phyloP scores from a whole-genome alignment of 2,113 vertebrate genomes.

The Cavia porcellus region DNA sequence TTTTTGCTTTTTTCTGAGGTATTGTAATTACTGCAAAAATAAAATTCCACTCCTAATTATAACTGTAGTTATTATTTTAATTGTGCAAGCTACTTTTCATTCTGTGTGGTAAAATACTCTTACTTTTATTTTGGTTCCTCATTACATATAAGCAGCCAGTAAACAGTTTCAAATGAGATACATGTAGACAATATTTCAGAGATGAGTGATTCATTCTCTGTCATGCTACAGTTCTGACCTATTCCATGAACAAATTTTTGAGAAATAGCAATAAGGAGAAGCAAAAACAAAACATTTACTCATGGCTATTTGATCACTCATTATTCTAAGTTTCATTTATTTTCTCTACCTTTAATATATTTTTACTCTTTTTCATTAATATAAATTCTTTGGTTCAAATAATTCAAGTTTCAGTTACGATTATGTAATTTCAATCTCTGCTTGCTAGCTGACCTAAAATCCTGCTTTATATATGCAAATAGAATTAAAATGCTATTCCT shows the following conservation, averaged over 20 bases:
- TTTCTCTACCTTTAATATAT: not conserved
- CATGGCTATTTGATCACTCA: not conserved
- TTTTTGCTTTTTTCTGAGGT: not conserved
- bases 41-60: constrained; percentile 5
- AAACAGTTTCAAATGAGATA: constrained; percentile 11
- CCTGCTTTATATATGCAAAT: not conserved
- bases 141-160: not conserved
- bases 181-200: not conserved
- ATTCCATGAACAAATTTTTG: constrained; percentile 15
- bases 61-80: not conserved
- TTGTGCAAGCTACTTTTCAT: not conserved
- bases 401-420: constrained; percentile 27
- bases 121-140: not conserved
- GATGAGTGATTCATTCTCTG: not conserved
- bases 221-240: not conserved
- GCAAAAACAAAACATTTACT: not conserved
- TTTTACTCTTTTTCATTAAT: constrained; percentile 52
- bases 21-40: not conserved
- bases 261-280: constrained; percentile 2
- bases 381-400: constrained; percentile 40
- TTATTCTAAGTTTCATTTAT: constrained; percentile 25
- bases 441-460: constrained; percentile 23
- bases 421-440: constrained; percentile 22
- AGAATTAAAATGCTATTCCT: constrained; percentile 28
- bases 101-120: not conserved